Base-by-base conservation (phyloP, 2,797 vertebrate species). In the Epinephelus awoara region DNA sequence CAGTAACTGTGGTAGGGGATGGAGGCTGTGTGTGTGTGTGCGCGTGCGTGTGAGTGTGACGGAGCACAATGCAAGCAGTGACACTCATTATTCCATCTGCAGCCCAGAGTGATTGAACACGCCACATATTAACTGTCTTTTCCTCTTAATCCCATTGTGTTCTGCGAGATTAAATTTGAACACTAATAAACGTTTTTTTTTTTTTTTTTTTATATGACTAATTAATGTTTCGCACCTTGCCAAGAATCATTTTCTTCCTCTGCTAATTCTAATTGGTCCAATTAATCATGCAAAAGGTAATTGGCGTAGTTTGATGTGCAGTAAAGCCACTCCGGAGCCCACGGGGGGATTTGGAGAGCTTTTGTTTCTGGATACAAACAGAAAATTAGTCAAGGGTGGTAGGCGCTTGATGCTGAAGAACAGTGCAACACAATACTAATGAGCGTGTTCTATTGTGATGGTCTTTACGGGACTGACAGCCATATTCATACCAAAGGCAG, bases 211-310 rank as follows among this genome's bases (percentile, higher is more conserved):
- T 86, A 84, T 72, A 91, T 85, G 93, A 93, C 92, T 95, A 95
- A 96, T 96, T 96, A 94, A 96, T 94, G 94, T 92, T 94, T 94
- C 80, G 89, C 92, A 95, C 95, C 94, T 95, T 94, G 94, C 95
- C 95, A 95, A 94, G 93, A 96, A 95, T 94, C 86, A 79, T 93
- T 93, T 91, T 92, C 94, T 91, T 92, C 92, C 90, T 89, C 91
- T 86, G 87, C 93, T 95, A 94, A 95, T 95, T 95, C 92, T 94
- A 95, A 96, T 95, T 95, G 94, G 94, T 92, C 90, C 94, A 96
- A 96, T 96, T 96, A 96, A 96, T 96, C 95, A 95, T 94, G 92
- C 92, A 91, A 89, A 93, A 95, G 92, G 89, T 95, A 95, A 96
- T 96, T 95, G 96, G 93, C 93, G 92, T 94, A 94, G 93, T 93